phyloP scores from a whole-genome alignment of 2,113 vertebrate genomes.

The Kryptolebias marmoratus region DNA sequence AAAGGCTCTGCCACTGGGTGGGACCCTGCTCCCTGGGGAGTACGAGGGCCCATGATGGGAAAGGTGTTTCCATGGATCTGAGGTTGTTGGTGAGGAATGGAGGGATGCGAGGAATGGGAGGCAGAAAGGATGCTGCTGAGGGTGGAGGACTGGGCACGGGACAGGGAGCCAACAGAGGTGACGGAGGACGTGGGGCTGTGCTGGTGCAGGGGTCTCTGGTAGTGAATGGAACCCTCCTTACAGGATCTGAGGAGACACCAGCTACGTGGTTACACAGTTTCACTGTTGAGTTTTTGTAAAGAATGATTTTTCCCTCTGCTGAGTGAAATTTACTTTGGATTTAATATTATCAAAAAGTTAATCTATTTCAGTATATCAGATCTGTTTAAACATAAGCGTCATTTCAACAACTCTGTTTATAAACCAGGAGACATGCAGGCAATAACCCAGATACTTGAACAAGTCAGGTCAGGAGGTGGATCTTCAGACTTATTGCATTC shows the following conservation, averaged over 20 bases:
- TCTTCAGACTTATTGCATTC: too few species aligned
- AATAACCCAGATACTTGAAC: too few species aligned
- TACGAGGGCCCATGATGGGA: constrained; percentile 53
- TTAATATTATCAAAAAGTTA: too few species aligned
- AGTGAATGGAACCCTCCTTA: constrained; percentile 86
- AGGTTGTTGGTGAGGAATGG: constrained; percentile 60
- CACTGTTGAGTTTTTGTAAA: neutral
- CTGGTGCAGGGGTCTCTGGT: constrained; percentile 85
- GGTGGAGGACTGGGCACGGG: constrained; percentile 89
- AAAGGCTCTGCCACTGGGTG: constrained; percentile 74
- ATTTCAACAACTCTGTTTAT: too few species aligned
- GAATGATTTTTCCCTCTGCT: neutral
- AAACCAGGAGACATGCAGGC: too few species aligned
- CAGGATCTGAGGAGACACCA: constrained; percentile 83
- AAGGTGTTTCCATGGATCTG: constrained; percentile 65
- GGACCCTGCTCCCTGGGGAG: constrained; percentile 55
- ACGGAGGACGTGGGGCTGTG: constrained; percentile 97
- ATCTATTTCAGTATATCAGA: too few species aligned
- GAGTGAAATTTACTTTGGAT: too few species aligned
- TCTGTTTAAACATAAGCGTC: too few species aligned
- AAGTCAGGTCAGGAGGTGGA: too few species aligned
- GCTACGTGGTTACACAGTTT: neutral
- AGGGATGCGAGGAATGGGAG: constrained; percentile 73
- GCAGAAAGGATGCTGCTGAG: constrained; percentile 85
- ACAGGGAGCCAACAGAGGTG: constrained; percentile 91